Evolutionary conservation across 2,888 invertebrate species (phyloP).

Genomic region (Mactromeris polynyma): DNA sequence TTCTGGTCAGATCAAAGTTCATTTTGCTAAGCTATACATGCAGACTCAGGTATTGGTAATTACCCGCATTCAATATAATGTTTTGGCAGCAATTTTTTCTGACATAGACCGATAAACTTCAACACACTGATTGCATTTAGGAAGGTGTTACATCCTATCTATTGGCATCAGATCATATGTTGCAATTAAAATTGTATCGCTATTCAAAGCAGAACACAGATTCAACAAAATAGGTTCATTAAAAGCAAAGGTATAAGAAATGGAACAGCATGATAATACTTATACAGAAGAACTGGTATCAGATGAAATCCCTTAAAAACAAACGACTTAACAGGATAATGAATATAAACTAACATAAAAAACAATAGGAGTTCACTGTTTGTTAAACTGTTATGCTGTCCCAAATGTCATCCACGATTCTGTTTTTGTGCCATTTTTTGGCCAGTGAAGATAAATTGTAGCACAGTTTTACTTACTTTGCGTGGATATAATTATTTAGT

Average conservation of each 20-base stretch:
- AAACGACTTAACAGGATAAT: no score
- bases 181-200: neutral
- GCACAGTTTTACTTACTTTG: no score
- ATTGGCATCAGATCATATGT: neutral
- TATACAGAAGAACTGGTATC: neutral
- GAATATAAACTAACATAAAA: no score
- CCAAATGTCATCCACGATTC: no score
- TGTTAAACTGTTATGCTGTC: no score
- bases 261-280: neutral
- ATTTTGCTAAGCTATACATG: neutral
- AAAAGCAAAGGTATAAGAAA: neutral
- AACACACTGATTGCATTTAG: neutral
- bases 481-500: no score
- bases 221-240: neutral
- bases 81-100: neutral
- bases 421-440: no score
- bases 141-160: neutral
- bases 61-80: neutral
- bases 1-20: neutral
- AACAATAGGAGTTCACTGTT: no score
- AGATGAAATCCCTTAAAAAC: neutral
- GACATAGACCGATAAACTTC: neutral
- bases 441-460: no score
- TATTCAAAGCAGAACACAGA: neutral
- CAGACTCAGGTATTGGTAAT: neutral